Evolutionary conservation across 2,888 invertebrate genomes (phyloP).

Genomic region (Caenorhabditis japonica): DNA sequence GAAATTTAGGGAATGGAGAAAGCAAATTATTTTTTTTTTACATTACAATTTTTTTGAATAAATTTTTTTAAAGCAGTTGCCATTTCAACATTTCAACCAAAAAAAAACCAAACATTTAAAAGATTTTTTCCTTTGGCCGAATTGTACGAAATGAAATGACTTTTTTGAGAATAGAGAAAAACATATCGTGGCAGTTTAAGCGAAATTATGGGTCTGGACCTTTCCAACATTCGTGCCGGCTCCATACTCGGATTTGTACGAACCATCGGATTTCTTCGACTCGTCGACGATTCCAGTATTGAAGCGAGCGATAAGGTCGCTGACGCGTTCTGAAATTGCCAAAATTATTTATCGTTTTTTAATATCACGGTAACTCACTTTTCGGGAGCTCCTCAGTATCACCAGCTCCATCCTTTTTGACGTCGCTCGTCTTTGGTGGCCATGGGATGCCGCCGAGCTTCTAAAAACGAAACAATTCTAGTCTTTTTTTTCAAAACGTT

Average conservation of each 20-base stretch:
- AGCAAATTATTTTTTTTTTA: not conserved
- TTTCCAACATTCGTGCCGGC: conserved; percentile 53
- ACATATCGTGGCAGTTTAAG: conserved; percentile 11
- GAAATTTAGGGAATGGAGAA: too few relatives aligned
- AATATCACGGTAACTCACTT: conserved; percentile 21
- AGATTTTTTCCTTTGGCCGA: too few relatives aligned
- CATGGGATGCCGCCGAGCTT: conserved; percentile 55
- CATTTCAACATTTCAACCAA: not conserved
- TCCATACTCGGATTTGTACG: conserved; percentile 56
- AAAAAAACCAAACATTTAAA: too few relatives aligned
- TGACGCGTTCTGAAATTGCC: conserved; percentile 53
- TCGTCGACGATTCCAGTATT: conserved; percentile 53
- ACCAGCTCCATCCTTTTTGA: conserved; percentile 28
- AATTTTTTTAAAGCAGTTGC: too few relatives aligned
- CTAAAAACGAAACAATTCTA: conserved; percentile 22
- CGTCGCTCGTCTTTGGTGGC: conserved; percentile 50
- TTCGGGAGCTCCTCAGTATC: conserved; percentile 45
- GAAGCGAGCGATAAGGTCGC: conserved; percentile 61
- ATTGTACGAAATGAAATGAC: too few relatives aligned
- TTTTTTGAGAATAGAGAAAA: not conserved
- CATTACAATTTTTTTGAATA: not conserved
- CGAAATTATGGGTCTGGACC: conserved; percentile 37
- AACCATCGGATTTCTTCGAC: conserved; percentile 32
- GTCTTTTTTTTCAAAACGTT: not conserved
- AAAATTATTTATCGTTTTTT: not conserved